Conservation (phyloP, 1,140 invertebrate genomes). For the Drosophila auraria region DNA sequence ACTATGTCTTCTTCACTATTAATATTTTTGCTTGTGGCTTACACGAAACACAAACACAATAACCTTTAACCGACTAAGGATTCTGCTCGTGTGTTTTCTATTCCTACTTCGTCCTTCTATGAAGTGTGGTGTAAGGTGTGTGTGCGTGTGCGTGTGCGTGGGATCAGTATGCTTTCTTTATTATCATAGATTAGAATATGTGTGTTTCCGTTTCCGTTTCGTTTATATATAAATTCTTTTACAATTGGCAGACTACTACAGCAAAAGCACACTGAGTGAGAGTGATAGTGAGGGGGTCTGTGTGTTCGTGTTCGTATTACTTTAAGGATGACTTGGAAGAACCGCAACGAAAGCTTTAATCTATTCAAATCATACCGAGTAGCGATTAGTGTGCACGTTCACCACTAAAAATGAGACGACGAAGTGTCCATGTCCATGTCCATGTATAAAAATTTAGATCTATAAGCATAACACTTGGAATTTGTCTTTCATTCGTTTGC, state of each 20-base stretch:
- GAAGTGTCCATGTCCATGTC: conserved; percentile 55
- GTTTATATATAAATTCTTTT: conserved; percentile 79
- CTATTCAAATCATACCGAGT: conserved; percentile 51
- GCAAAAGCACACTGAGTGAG: conserved; percentile 75
- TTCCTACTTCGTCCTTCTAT: conserved; percentile 30
- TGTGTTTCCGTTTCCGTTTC: conserved; percentile 44
- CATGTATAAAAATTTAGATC: conserved; percentile 83
- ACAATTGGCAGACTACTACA: conserved; percentile 81
- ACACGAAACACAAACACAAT: conserved; percentile 46
- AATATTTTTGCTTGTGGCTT: conserved; percentile 11
- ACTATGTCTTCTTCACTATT: conserved; percentile 42
- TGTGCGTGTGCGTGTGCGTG: conserved; percentile 12
- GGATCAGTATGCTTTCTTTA: conserved; percentile 66
- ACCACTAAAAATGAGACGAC: conserved; percentile 60
- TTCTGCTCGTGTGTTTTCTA: conserved; percentile 21
- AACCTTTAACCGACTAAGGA: conserved; percentile 39
- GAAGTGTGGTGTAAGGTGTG: conserved; percentile 6
- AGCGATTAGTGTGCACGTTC: conserved; percentile 46
- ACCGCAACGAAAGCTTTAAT: conserved; percentile 67
- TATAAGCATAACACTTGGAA: conserved; percentile 84
- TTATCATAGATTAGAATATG: conserved; percentile 68
- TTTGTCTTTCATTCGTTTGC: conserved; percentile 75
- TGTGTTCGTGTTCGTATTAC: conserved; percentile 22
- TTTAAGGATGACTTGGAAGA: conserved; percentile 65
- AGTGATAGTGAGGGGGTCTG: conserved; percentile 2